Percentiles rank a stretch among this genome's conserved stretches.
Conservation (phyloP, 2,888 invertebrate genomes). For the Lasioglossum lativentre region DNA sequence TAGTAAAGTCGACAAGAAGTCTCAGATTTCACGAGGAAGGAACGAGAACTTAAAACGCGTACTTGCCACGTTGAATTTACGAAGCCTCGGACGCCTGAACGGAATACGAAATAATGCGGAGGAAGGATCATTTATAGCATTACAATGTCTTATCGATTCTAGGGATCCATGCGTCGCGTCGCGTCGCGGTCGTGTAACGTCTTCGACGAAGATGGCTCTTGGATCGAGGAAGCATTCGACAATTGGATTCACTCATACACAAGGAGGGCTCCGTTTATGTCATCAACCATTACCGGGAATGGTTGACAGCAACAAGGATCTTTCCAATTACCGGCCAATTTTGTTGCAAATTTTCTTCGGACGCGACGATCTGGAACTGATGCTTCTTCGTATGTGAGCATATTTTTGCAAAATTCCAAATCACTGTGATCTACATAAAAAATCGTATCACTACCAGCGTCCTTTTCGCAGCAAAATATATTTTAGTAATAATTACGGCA, state of each 20-base stretch:
- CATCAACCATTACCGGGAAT: neutral
- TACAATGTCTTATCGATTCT: constrained; percentile 25
- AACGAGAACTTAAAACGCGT: constrained; percentile 36
- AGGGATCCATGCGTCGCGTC: neutral
- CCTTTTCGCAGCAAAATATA: neutral
- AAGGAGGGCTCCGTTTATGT: neutral
- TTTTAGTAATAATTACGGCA: neutral
- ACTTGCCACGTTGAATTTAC: constrained; percentile 37
- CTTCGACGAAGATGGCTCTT: constrained; percentile 3
- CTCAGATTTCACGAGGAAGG: constrained; percentile 43
- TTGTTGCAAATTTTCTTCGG: neutral
- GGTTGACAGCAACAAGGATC: neutral
- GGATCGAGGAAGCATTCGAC: constrained; percentile 17
- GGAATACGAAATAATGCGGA: constrained; percentile 41
- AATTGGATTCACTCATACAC: neutral
- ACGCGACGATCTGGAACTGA: no score
- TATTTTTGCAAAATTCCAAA: neutral
- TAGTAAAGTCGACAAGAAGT: constrained; percentile 33
- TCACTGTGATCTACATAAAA: neutral
- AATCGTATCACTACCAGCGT: neutral
- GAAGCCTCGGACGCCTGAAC: constrained; percentile 7
- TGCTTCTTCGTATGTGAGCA: neutral
- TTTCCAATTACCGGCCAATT: constrained; percentile 7
- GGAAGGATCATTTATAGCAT: constrained; percentile 27
- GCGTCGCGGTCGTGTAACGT: neutral